Conservation (phyloP, 2,888 invertebrate genomes). For the Pseudococcus viburni region DNA sequence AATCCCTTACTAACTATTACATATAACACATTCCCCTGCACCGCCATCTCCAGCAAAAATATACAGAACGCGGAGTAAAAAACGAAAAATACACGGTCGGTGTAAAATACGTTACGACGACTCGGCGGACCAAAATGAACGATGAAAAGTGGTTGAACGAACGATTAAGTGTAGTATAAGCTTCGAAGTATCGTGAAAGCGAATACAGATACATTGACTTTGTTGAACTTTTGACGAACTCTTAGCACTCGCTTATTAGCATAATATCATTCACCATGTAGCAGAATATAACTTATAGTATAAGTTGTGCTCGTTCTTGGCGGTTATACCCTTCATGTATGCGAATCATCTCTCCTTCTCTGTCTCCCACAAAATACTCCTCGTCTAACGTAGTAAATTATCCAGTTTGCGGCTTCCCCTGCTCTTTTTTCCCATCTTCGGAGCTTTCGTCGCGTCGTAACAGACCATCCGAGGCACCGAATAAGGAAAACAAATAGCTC, state of each 20-base stretch:
- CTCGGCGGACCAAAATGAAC: not conserved
- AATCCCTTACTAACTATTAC: too few relatives aligned
- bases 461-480: not conserved
- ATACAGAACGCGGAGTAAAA: not conserved
- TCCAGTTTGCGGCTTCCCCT: not conserved
- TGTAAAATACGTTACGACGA: not conserved
- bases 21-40: too few relatives aligned
- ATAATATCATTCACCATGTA: not conserved
- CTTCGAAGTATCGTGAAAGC: not conserved
- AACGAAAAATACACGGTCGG: not conserved
- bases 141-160: conserved; percentile 35
- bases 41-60: too few relatives aligned
- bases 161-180: conserved; percentile 45
- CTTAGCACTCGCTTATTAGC: conserved; percentile 29
- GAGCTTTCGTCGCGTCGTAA: not conserved
- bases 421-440: too few relatives aligned
- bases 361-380: too few relatives aligned
- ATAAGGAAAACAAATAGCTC: conserved; percentile 27
- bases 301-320: not conserved
- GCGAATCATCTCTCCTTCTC: too few relatives aligned
- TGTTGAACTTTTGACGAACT: conserved; percentile 40
- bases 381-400: too few relatives aligned
- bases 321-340: not conserved
- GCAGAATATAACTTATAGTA: not conserved
- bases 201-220: conserved; percentile 9